These are phyloP conservation scores for Dufourea novaeangliae DNA, from an alignment of 1,140 invertebrate species.

Conservation along the genomic window DNA sequence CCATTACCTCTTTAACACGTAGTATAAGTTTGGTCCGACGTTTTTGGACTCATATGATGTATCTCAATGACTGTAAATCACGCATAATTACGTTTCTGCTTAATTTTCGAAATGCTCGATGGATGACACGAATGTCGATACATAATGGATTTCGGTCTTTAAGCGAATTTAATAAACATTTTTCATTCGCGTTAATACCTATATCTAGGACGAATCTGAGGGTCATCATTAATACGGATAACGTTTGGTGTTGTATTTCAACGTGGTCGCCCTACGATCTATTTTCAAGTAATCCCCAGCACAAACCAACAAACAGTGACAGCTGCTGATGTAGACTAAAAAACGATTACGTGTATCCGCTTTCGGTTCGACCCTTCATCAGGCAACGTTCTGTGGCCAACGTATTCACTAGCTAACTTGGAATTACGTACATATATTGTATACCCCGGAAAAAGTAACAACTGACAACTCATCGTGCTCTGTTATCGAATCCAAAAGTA, in stretches of 20 bases:
- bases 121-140: not conserved
- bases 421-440: not conserved
- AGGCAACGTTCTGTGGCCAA: not conserved
- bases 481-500: not conserved
- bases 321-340: conserved; percentile 62
- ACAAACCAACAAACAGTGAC: conserved; percentile 79
- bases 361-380: conserved; percentile 50
- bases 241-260: conserved; percentile 72
- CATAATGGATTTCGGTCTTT: not conserved
- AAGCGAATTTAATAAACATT: conserved; percentile 4
- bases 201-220: conserved; percentile 22
- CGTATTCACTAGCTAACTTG: not conserved
- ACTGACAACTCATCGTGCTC: not conserved
- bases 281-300: conserved; percentile 78
- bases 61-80: too few species aligned
- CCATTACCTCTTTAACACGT: too few species aligned
- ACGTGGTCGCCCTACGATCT: conserved; percentile 70
- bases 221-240: conserved; percentile 78
- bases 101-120: not conserved
- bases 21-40: too few species aligned
- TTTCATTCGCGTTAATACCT: not conserved
- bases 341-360: conserved; percentile 58
- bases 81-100: too few species aligned
- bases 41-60: too few species aligned
- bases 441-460: not conserved